Evolutionary conservation across 2,797 vertebrate species (phyloP).

Genomic region (Borostomias antarcticus): DNA sequence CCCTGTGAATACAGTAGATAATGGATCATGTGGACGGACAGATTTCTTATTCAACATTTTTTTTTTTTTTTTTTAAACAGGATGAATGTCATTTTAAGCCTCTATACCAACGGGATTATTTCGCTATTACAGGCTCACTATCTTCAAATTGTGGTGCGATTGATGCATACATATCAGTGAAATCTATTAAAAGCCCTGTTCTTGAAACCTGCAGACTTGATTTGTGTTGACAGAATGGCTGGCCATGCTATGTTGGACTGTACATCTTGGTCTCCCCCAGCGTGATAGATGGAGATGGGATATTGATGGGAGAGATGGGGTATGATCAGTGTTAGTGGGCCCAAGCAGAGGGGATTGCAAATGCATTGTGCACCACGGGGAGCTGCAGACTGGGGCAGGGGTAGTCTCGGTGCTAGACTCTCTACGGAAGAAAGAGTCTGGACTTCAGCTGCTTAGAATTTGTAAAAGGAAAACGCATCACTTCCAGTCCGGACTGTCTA

Average conservation of each 20-base stretch:
- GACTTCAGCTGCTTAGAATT: too few relatives aligned
- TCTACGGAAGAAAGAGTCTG: too few relatives aligned
- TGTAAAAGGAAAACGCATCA: too few relatives aligned
- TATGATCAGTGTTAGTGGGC: background rate
- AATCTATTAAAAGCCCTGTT: slow-evolving; percentile 1
- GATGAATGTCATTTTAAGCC: background rate
- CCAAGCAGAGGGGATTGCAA: background rate
- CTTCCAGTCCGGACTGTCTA: too few relatives aligned
- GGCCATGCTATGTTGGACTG: background rate
- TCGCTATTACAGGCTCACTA: background rate
- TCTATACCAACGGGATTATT: background rate
- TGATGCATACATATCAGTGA: background rate
- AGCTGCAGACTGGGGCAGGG: background rate
- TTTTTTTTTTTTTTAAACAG: too few relatives aligned
- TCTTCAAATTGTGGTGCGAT: background rate
- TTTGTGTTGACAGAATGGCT: slow-evolving; percentile 13
- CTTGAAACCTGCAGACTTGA: background rate
- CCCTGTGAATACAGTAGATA: too few relatives aligned
- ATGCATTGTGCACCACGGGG: background rate
- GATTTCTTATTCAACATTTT: slow-evolving; percentile 1
- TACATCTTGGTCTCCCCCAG: slow-evolving; percentile 6
- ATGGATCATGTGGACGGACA: background rate
- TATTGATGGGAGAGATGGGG: background rate
- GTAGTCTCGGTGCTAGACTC: background rate
- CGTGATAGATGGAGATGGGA: slow-evolving; percentile 1